Percentiles rank a stretch among this genome's conserved stretches.
These are phyloP conservation scores for Lithophane leautieri DNA, from an alignment of 2,888 invertebrate genomes.

Conservation along the genomic window DNA sequence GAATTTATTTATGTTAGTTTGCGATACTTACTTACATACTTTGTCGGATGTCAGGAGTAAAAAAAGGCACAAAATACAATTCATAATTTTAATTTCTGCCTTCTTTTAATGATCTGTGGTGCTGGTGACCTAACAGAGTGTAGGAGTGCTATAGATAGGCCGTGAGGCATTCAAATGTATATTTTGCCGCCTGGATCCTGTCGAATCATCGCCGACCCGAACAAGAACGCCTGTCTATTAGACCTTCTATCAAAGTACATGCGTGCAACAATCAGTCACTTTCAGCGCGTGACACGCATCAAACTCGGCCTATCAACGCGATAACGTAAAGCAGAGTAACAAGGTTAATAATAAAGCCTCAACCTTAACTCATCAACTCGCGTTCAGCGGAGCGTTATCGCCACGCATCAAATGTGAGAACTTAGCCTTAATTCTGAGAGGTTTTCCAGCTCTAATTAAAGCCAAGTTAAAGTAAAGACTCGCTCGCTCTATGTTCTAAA, in stretches of 20 bases:
- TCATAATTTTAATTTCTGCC: background rate
- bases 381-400: conserved; percentile 30
- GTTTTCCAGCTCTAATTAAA: conserved; percentile 23
- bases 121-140: background rate
- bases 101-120: background rate
- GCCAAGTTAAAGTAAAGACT: conserved; percentile 15
- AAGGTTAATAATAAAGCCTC: conserved; percentile 35
- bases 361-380: conserved; percentile 14
- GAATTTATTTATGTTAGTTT: background rate
- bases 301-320: conserved; percentile 13
- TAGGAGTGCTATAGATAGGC: background rate
- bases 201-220: too few relatives aligned
- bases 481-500: conserved; percentile 5
- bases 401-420: conserved; percentile 40
- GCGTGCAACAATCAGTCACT: background rate
- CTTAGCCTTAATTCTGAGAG: conserved; percentile 41
- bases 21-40: too few relatives aligned
- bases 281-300: conserved; percentile 36
- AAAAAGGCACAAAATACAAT: background rate
- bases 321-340: conserved; percentile 36
- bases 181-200: too few relatives aligned
- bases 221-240: background rate
- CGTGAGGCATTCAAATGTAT: background rate
- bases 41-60: background rate
- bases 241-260: conserved; percentile 2